Base-by-base conservation (phyloP, 2,113 vertebrate species). In the Phyllostomus hastatus region DNA sequence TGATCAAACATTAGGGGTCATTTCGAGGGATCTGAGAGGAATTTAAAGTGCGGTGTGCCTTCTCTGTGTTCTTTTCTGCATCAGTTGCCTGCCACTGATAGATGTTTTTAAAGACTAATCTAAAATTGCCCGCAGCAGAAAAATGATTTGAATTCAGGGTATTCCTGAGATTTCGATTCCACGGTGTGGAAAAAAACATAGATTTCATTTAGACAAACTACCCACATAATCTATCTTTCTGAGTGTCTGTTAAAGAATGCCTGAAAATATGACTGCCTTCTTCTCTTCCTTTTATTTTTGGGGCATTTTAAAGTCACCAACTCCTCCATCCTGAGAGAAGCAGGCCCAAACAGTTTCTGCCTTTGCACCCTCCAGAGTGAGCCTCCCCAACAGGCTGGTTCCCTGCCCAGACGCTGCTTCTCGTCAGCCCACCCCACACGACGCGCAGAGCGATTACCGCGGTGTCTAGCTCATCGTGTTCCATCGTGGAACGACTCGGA, bases 201-300 rank as follows among this genome's bases (percentile, higher is more conserved):
- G 88, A 91, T 92, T 94, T 97, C 85, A 97, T 97, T 96, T 91
- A 97, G 96, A 95, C 95, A 92, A 96, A 95, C 82, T 66, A 75
- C 28, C 31, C 16, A 11, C 67, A 61, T 78, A 38, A 85, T 85
- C 79, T 91, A 19, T 84, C 67, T 78, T 90, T 70, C 78, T 35
- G 52, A 79, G 66, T 64, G 59, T 52, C 72, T 41, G 15, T 73
- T 97, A 83, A 79, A 97, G 79, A 83, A 92, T 48, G 73, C 64
- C 66, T 38, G 52, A 76, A 90, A 88, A 90, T 67, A 84, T 0
- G 38, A 88, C 80, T 61, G 75, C 75, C 57, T 87, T 84, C 80
- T 92, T 73, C 72, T 88, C 66, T 35, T 81, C 88, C 85, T 81
- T 61, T 81, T 79, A 73, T 94, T 94, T 82, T 83, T 48, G 52